Conservation (phyloP, 1,140 invertebrate genomes). For the Goniozus legneri region DNA sequence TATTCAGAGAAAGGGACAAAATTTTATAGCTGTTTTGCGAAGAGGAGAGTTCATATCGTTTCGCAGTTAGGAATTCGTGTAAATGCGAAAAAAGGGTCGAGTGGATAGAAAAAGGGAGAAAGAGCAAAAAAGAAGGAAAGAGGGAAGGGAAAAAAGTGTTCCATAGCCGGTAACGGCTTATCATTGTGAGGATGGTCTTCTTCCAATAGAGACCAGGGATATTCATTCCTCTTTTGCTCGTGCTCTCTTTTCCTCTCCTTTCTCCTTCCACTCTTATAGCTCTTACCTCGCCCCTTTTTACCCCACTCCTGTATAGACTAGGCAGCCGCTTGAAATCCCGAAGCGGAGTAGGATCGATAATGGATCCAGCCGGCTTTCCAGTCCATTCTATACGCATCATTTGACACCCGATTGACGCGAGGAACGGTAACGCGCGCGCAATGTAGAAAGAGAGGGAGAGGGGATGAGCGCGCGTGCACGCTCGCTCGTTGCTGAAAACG, state of each 20-base stretch:
- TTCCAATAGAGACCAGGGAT: slow-evolving; percentile 24
- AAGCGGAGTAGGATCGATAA: slow-evolving; percentile 35
- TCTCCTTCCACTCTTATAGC: slow-evolving; percentile 7
- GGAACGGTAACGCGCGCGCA: slow-evolving; percentile 5
- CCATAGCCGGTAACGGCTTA: slow-evolving; percentile 4
- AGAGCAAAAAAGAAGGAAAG: too few relatives aligned
- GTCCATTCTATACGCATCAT: slow-evolving; percentile 48
- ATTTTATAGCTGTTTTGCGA: too few relatives aligned
- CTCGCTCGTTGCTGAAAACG: too few relatives aligned
- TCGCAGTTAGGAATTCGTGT: too few relatives aligned
- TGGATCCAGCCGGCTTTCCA: slow-evolving; percentile 42
- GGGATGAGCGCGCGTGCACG: slow-evolving; percentile 11
- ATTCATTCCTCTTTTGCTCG: slow-evolving; percentile 12
- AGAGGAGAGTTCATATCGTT: too few relatives aligned
- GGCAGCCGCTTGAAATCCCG: slow-evolving; percentile 23
- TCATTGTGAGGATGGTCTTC: slow-evolving; percentile 8
- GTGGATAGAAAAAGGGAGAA: too few relatives aligned
- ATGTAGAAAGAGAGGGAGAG: slow-evolving; percentile 13
- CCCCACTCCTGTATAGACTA: background rate
- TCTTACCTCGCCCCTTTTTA: background rate
- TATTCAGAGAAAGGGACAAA: too few relatives aligned
- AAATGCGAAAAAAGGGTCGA: too few relatives aligned
- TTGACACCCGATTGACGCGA: slow-evolving; percentile 45
- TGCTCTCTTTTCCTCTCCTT: slow-evolving; percentile 5
- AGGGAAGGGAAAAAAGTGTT: slow-evolving; percentile 2